Evolutionary conservation across 2,797 vertebrate genomes (phyloP).

Genomic region (Moxostoma hubbsi): DNA sequence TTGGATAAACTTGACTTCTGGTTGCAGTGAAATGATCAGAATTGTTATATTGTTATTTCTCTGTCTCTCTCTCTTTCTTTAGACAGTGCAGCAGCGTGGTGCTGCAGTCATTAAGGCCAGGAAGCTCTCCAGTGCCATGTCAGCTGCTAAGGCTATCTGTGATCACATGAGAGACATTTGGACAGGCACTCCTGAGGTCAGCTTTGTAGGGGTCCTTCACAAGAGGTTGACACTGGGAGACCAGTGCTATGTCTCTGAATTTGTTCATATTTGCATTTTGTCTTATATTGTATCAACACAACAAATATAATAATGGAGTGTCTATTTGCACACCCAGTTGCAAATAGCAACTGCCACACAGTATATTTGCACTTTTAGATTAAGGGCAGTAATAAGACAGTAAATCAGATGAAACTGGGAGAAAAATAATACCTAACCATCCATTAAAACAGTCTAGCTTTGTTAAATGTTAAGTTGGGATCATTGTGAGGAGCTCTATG

Average conservation of each 20-base stretch:
- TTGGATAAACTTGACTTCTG: neutral
- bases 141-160: conserved; percentile 95
- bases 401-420: too few species aligned
- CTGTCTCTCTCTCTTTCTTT: conserved; percentile 25
- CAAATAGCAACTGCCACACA: too few species aligned
- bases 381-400: too few species aligned
- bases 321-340: too few species aligned
- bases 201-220: conserved; percentile 71
- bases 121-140: conserved; percentile 98
- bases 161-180: conserved; percentile 95
- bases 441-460: too few species aligned
- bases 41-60: neutral
- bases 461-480: too few species aligned
- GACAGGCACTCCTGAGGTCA: conserved; percentile 91
- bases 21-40: neutral
- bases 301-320: too few species aligned
- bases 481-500: too few species aligned
- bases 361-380: too few species aligned
- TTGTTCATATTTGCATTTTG: neutral
- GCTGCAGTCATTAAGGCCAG: conserved; percentile 94
- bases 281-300: neutral
- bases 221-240: neutral
- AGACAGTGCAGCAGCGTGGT: conserved; percentile 94
- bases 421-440: too few species aligned
- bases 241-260: too few species aligned